Base-by-base conservation (phyloP, 2,113 vertebrate genomes). In the Macquaria australasica region DNA sequence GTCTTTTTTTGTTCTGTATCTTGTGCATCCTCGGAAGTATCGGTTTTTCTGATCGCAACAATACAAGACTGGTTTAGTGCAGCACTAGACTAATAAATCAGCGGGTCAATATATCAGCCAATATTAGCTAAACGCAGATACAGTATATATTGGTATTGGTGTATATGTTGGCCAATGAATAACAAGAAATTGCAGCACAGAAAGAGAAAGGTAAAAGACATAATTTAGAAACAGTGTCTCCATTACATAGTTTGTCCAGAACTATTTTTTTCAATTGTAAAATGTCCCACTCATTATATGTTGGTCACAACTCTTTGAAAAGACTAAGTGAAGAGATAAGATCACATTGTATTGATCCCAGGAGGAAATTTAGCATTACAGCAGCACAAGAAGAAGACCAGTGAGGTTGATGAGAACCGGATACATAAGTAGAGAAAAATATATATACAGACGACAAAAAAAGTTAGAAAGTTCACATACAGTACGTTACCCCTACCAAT, bases 21-120 rank as follows among this genome's bases (percentile, higher is more conserved):
- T 64, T 58, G 23, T 72, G 41, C 66, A 12, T 70, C 45, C 63
- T 25, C n/a, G 1, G 28, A 73, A 45, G 15, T 45, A 37, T 45
- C 0, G 18, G 45, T 39, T 23, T 71, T 60, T 50, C 67, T 69
- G 18, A 82, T 48, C 1, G 1, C 31, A 62, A 16, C 51, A 56
- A 43, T 39, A 7, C 58, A 31, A 70, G 39, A 83, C 23, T 66
- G 66, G 48, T 71, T 83, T 56, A 16, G 12, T 80, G 39, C 10
- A 7, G 23, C 70, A 2, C 23, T 28, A 8, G 18, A 71, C 45
- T 16, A 64, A 71, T 72, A 31, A 59, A 41, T 6, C 11, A n/a
- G 55, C 3, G 0, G 53, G 43, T 55, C 16, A 3, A 62, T 48
- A 34, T 53, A 12, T 34, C 4, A 0, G 20, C 15, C 14, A 58